Conservation (phyloP, 1,140 invertebrate genomes). For the Oncopodura yosiiana region DNA sequence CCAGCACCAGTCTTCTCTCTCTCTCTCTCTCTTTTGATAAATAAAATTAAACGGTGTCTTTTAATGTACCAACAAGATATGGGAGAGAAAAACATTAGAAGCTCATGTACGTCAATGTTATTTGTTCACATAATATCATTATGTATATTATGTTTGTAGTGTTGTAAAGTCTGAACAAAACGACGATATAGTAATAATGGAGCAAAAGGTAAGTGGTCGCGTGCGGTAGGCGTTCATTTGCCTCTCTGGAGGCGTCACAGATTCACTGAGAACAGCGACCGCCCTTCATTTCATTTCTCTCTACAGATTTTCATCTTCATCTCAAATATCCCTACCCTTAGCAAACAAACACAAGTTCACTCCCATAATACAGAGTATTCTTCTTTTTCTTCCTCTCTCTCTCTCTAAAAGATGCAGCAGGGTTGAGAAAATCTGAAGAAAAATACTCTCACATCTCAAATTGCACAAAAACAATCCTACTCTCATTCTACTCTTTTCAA, state of each 20-base stretch:
- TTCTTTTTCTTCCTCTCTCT: background rate
- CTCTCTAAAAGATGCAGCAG: too few relatives aligned
- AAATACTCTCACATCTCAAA: too few relatives aligned
- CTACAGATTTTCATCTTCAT: background rate
- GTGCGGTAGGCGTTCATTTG: constrained; percentile 31
- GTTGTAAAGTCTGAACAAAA: too few relatives aligned
- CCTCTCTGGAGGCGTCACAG: constrained; percentile 6
- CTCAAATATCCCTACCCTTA: constrained; percentile 1
- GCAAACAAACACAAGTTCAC: background rate
- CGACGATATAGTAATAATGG: too few relatives aligned
- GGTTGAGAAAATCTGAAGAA: too few relatives aligned
- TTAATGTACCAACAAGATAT: background rate
- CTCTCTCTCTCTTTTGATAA: background rate
- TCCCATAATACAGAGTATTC: background rate
- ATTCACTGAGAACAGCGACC: background rate
- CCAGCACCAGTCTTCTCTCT: constrained; percentile 22
- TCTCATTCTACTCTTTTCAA: too few relatives aligned
- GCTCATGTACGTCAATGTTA: too few relatives aligned
- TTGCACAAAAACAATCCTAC: too few relatives aligned
- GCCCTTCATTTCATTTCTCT: too few relatives aligned
- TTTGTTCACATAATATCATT: too few relatives aligned
- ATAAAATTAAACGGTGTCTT: constrained; percentile 7
- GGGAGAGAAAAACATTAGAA: background rate
- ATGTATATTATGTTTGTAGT: too few relatives aligned
- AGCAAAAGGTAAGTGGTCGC: constrained; percentile 29